Conservation (phyloP, 2,888 invertebrate species). For the Mimumesa dahlbomi region DNA sequence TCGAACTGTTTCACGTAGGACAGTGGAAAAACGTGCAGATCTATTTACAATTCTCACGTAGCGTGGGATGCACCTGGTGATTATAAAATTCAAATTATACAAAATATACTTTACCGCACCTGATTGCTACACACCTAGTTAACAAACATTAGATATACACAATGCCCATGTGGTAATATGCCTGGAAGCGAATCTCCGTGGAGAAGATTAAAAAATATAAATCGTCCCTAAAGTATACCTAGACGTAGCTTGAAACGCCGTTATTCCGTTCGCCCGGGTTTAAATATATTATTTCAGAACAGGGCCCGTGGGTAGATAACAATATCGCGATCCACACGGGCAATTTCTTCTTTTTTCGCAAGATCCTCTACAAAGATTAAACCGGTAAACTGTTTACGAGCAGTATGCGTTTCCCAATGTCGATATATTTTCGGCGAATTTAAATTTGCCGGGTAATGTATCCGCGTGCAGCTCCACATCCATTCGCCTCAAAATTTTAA, state of each 20-base stretch:
- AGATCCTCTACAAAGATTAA: slow-evolving; percentile 36
- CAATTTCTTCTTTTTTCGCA: slow-evolving; percentile 20
- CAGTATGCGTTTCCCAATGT: slow-evolving; percentile 9
- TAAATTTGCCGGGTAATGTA: slow-evolving; percentile 15
- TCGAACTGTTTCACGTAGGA: too few relatives aligned
- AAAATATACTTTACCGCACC: too few relatives aligned
- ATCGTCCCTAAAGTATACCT: slow-evolving; percentile 18
- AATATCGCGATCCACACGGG: slow-evolving; percentile 22
- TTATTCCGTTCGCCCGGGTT: slow-evolving; percentile 5
- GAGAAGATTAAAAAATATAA: slow-evolving; percentile 50
- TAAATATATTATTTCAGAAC: slow-evolving; percentile 31
- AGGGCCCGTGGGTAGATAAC: slow-evolving; percentile 32
- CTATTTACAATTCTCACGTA: too few relatives aligned
- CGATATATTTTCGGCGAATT: slow-evolving; percentile 20
- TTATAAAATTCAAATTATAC: too few relatives aligned
- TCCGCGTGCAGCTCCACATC: slow-evolving; percentile 3
- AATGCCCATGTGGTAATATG: slow-evolving; percentile 15
- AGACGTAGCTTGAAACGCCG: slow-evolving; percentile 8
- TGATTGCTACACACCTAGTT: too few relatives aligned
- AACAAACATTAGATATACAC: too few relatives aligned
- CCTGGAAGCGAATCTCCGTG: slow-evolving; percentile 33
- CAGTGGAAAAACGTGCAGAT: too few relatives aligned
- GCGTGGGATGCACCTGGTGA: too few relatives aligned
- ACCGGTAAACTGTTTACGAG: slow-evolving; percentile 26
- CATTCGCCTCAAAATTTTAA: slow-evolving; percentile 9